Base-by-base conservation (phyloP, 1,140 invertebrate species). In the Penaeus japonicus region DNA sequence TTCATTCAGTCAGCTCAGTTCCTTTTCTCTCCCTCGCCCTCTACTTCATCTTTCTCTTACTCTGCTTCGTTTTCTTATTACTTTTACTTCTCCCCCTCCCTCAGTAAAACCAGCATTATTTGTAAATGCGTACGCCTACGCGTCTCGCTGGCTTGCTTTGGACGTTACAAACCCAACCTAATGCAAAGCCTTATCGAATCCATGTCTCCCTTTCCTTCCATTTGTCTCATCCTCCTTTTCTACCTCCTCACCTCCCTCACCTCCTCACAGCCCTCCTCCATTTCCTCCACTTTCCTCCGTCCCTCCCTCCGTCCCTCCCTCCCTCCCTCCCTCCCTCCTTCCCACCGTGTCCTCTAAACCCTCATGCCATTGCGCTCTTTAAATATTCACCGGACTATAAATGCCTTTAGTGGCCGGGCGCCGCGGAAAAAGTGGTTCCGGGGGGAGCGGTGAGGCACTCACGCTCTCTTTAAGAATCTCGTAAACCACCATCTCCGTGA, bases 351-450 rank as follows among this genome's bases (percentile, higher is more conserved):
- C 24, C 73, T 79, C 87, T 84, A 78, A 88, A 88, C 54, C 80
- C 87, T 88, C 87, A 84, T 84, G 81, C 79, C 73, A 84, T 57
- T 83, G 79, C 70, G 65, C 59, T 88, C 87, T 83, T 88, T 88
- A 88, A 88, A 88, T 88, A 88, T 88, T 88, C 87, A 88, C 80
- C 35, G 47, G 80, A 88, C 87, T 83, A 88, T 88, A 88, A 88
- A 88, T 88, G 87, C 54, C 87, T 88, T 88, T 88, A 88, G 80
- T 88, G 32, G 87, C 32, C 59, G 53, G 55, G 65, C 32, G 80
- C 35, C 53, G 54, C 77, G 53, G 80, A 73, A 77, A 62, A 53
- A 88, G 87, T 88, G 87, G 65, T 53, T 47, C 87, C 87, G 17
- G 30, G 27, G 87, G 87, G 87, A 88, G 54, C 27, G 20, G 5